Conservation (phyloP, 2,797 vertebrate genomes). For the Eleutherodactylus coqui region DNA sequence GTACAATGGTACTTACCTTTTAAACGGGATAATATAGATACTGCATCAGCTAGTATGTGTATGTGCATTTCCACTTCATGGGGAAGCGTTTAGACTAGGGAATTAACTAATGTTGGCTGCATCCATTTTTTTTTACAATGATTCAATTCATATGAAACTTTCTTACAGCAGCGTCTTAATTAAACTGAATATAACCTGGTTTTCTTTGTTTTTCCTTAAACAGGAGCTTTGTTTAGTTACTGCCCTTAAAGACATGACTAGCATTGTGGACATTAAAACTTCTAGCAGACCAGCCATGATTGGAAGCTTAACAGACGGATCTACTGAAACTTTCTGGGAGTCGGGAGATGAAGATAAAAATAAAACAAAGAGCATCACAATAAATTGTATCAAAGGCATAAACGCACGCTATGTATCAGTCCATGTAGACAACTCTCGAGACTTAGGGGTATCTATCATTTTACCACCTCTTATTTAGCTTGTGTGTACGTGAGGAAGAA, state of each 20-base stretch:
- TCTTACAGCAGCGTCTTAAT: not conserved
- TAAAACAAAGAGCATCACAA: constrained; percentile 98
- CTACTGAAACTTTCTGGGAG: constrained; percentile 99
- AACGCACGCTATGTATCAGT: constrained; percentile 92
- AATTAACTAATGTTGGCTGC: not conserved
- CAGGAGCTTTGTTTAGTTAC: constrained; percentile 95
- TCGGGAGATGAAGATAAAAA: constrained; percentile 99
- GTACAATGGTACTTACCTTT: too few relatives aligned
- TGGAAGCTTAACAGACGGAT: constrained; percentile 97
- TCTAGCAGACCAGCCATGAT: constrained; percentile 99
- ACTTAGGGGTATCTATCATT: constrained; percentile 88
- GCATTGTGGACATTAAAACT: constrained; percentile 96
- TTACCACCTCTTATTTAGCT: not conserved
- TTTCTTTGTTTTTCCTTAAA: constrained; percentile 65
- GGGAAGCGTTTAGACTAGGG: too few relatives aligned
- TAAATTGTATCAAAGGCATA: constrained; percentile 96
- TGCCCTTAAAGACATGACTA: constrained; percentile 95
- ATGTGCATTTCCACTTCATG: too few relatives aligned
- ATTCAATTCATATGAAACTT: not conserved
- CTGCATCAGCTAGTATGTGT: too few relatives aligned
- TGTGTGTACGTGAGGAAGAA: too few relatives aligned
- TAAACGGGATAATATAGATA: too few relatives aligned
- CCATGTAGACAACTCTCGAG: constrained; percentile 98
- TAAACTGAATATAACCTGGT: not conserved
- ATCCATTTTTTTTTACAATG: not conserved